These are phyloP conservation scores for Nipponacmea schrenckii DNA, from an alignment of 2,888 invertebrate species.

Conservation along the genomic window DNA sequence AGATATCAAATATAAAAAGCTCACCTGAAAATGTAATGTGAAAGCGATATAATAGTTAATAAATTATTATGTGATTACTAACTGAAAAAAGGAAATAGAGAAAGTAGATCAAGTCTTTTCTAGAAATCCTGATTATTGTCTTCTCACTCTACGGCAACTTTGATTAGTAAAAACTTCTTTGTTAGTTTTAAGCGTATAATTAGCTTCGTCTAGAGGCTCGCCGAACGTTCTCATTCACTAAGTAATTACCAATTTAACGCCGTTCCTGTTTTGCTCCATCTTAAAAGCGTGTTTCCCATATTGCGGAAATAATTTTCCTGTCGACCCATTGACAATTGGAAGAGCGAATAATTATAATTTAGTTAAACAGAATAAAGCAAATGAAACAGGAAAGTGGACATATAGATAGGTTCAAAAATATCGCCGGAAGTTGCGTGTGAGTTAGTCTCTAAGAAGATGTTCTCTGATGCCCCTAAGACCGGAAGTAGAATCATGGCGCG, in stretches of 20 bases:
- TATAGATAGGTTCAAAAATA: conserved; percentile 29
- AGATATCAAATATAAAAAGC: too few species aligned
- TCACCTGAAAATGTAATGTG: too few species aligned
- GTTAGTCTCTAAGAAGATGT: conserved; percentile 29
- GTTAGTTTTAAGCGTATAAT: conserved; percentile 27
- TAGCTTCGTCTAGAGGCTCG: conserved; percentile 25
- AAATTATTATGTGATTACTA: too few species aligned
- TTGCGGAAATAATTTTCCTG: conserved; percentile 22
- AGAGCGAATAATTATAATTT: conserved; percentile 30
- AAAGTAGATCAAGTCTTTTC: neutral
- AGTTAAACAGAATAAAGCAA: conserved; percentile 31
- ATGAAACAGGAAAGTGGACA: conserved; percentile 31
- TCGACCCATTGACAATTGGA: conserved; percentile 14
- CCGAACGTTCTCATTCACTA: conserved; percentile 24
- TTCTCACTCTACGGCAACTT: conserved; percentile 15
- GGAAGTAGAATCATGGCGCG: conserved; percentile 21
- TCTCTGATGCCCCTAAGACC: conserved; percentile 26
- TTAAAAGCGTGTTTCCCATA: conserved; percentile 20
- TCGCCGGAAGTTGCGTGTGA: conserved; percentile 40
- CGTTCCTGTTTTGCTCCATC: conserved; percentile 19
- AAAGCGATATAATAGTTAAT: too few species aligned
- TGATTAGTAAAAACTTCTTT: conserved; percentile 22
- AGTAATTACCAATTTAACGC: conserved; percentile 31
- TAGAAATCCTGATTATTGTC: conserved; percentile 19
- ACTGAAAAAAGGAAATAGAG: neutral